Percentiles rank a stretch among this genome's conserved stretches.
phyloP scores from a whole-genome alignment of 2,797 vertebrate species.

The Streptopelia turtur region DNA sequence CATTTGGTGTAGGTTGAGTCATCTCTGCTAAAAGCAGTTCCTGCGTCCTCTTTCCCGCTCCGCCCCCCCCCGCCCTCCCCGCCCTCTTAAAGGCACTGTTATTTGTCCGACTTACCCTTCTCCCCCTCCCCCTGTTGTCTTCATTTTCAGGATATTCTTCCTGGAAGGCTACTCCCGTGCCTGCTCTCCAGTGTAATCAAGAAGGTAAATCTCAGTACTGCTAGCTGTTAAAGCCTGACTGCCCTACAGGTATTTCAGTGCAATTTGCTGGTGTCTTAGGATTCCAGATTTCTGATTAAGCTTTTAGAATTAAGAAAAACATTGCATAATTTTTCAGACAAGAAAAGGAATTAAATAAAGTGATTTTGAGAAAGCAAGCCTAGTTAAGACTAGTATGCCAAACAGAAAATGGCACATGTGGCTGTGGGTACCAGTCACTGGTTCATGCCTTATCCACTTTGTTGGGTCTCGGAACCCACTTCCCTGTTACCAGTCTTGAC shows the following conservation, averaged over 20 bases:
- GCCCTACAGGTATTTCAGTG: background rate
- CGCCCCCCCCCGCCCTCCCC: accelerated
- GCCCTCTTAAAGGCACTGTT: background rate
- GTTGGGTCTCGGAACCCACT: background rate
- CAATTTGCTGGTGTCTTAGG: background rate
- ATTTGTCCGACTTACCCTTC: background rate
- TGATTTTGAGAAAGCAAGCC: background rate
- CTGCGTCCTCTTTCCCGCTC: accelerated
- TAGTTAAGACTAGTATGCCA: background rate
- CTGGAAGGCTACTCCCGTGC: background rate
- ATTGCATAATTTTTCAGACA: background rate
- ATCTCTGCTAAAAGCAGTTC: background rate
- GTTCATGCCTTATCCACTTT: background rate
- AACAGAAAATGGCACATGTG: background rate
- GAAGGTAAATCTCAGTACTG: background rate
- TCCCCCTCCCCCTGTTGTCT: accelerated
- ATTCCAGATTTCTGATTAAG: background rate
- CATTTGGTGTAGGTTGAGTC: background rate
- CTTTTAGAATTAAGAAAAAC: background rate
- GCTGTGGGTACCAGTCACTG: background rate
- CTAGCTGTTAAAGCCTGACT: background rate
- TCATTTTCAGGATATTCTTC: background rate
- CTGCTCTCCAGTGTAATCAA: background rate
- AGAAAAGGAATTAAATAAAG: background rate
- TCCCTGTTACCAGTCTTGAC: background rate